Base-by-base conservation (phyloP, 2,888 invertebrate genomes). In the Apamea monoglypha region DNA sequence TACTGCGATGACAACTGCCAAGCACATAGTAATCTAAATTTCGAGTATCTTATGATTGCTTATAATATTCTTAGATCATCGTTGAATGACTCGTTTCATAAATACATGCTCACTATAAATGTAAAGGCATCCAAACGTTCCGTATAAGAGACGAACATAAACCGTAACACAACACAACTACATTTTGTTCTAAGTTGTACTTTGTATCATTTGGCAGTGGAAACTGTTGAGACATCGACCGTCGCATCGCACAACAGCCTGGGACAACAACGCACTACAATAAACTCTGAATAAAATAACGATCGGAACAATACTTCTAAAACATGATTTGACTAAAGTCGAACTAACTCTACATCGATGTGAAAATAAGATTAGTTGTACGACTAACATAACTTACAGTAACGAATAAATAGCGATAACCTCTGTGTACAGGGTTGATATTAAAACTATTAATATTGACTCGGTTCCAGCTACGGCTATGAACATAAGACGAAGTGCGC, bases 131-230 rank as follows among this genome's bases (percentile, higher is more conserved):
- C 90, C 82, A 91, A 93, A 92, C 87, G 76, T 90, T 86, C 63
- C 80, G 76, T 81, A 78, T 68, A 80, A 86, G 71, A 86, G 88
- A 87, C 87, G 80, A 91, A 92, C 88, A 88, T 90, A 91, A 91
- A 91, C 85, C 86, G 82, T 90, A 90, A 78, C 90, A 89, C 86
- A 92, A 92, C 89, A 92, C 89, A 93, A 89, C 77, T 83, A 85
- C 70, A 92, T 87, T 91, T 92, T 91, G 92, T 91, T 92, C 91
- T 93, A 93, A 91, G 88, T 95, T 96, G 94, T 96, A 95, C 95
- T 95, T 94, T 92, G 90, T 92, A 93, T 93, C 91, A 91, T 95
- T 93, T 96, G 96, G 96, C 96, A 96, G 96, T 96, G 95, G 92
- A 89, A 92, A 92, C 87, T 90, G 87, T 91, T 90, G 89, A 89